These are phyloP conservation scores for Chrysomallon squamiferum DNA, from an alignment of 1,140 invertebrate species.

Conservation along the genomic window DNA sequence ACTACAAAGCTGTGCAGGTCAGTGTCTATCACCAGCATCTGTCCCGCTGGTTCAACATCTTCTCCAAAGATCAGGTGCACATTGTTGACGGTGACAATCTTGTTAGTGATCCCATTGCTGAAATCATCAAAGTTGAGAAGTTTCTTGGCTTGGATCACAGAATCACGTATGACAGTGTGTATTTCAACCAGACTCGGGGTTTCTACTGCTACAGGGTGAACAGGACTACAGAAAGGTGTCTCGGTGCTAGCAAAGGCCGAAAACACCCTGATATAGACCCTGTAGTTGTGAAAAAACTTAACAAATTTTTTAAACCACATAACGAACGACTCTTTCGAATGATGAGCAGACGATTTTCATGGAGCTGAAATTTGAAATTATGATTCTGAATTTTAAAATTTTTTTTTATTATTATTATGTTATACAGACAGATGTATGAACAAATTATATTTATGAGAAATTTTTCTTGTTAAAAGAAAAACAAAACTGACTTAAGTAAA, in stretches of 20 bases:
- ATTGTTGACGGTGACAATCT: constrained; percentile 59
- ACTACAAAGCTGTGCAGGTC: constrained; percentile 53
- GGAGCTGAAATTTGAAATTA: constrained; percentile 45
- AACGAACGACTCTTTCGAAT: constrained; percentile 68
- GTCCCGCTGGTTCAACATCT: constrained; percentile 53
- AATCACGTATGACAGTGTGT: constrained; percentile 49
- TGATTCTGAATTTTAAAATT: no score
- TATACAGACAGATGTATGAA: no score
- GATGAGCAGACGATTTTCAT: constrained; percentile 52
- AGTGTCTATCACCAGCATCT: constrained; percentile 62
- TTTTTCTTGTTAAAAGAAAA: no score
- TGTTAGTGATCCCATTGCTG: constrained; percentile 49
- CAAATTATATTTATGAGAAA: no score
- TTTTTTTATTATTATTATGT: no score
- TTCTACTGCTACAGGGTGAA: constrained; percentile 64
- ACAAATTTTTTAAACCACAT: constrained; percentile 88
- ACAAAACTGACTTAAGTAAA: no score
- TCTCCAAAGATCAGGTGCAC: constrained; percentile 55
- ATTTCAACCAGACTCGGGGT: constrained; percentile 63
- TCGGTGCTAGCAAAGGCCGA: constrained; percentile 91
- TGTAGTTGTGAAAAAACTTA: constrained; percentile 74
- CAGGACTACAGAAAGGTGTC: constrained; percentile 67
- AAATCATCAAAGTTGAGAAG: constrained; percentile 52
- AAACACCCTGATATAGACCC: constrained; percentile 84
- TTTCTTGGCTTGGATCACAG: constrained; percentile 53